phyloP scores from a whole-genome alignment of 1,140 invertebrate genomes.

The Microplitis mediator region DNA sequence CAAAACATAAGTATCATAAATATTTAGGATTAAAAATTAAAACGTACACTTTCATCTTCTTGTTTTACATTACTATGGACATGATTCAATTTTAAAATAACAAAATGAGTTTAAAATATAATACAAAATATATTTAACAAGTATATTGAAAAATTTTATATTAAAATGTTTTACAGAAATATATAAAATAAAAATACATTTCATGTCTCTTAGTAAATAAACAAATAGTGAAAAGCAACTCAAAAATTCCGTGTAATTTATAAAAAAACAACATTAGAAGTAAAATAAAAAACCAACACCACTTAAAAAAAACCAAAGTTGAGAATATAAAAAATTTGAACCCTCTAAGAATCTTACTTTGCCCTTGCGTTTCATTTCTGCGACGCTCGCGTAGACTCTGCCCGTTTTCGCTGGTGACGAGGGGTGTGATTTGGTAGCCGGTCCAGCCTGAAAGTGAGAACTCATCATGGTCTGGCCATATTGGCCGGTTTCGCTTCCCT shows the following conservation, averaged over 20 bases:
- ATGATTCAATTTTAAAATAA: too few relatives aligned
- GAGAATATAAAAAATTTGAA: neutral
- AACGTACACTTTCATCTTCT: too few relatives aligned
- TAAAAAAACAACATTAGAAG: neutral
- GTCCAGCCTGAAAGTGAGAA: constrained; percentile 74
- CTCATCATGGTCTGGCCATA: constrained; percentile 69
- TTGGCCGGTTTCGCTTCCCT: constrained; percentile 60
- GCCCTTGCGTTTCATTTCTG: constrained; percentile 88
- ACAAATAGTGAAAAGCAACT: neutral
- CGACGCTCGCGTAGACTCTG: constrained; percentile 89
- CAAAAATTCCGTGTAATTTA: neutral
- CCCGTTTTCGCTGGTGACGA: constrained; percentile 70
- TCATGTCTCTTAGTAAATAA: constrained; percentile 3
- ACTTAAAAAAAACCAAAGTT: constrained; percentile 5
- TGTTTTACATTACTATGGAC: too few relatives aligned
- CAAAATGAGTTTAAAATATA: too few relatives aligned
- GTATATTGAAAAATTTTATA: too few relatives aligned
- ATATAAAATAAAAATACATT: neutral
- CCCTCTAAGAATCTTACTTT: constrained; percentile 66
- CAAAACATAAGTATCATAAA: too few relatives aligned
- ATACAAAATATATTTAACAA: too few relatives aligned
- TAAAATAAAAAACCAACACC: neutral
- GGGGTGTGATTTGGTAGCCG: constrained; percentile 67
- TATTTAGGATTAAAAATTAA: too few relatives aligned
- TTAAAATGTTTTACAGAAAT: too few relatives aligned